Percentiles rank a stretch among this genome's conserved stretches.
These are phyloP conservation scores for Criorhina ranunculi DNA, from an alignment of 2,888 invertebrate genomes.

Conservation along the genomic window DNA sequence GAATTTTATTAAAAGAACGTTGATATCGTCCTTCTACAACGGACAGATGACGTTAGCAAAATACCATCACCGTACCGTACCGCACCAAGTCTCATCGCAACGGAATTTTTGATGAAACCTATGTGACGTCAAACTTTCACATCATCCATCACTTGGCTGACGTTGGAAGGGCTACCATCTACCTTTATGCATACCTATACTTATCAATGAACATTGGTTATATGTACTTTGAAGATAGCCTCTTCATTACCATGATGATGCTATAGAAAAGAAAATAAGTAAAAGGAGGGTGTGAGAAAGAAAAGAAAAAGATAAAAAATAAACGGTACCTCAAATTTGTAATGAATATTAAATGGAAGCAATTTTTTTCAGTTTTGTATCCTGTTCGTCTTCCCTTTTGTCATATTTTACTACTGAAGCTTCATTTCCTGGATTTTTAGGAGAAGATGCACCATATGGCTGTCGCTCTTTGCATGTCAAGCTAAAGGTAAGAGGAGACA, in stretches of 20 bases:
- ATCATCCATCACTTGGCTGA: conserved; percentile 6
- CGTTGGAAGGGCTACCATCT: background rate
- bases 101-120: background rate
- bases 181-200: conserved; percentile 30
- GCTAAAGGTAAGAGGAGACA: no score
- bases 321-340: no score
- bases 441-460: no score
- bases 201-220: conserved; percentile 29
- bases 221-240: conserved; percentile 15
- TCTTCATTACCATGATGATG: conserved; percentile 43
- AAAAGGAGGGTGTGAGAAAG: background rate
- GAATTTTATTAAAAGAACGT: conserved; percentile 32
- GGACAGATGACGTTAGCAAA: conserved; percentile 31
- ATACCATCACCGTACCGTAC: background rate
- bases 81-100: background rate
- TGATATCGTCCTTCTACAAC: background rate
- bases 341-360: no score
- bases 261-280: conserved; percentile 4
- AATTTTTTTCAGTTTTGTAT: no score
- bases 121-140: conserved; percentile 6
- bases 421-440: no score
- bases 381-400: no score
- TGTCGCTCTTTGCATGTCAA: no score
- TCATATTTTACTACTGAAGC: no score
- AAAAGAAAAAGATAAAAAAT: conserved; percentile 1